Conservation (phyloP, 2,888 invertebrate genomes). For the Drosophila nigricruria region DNA sequence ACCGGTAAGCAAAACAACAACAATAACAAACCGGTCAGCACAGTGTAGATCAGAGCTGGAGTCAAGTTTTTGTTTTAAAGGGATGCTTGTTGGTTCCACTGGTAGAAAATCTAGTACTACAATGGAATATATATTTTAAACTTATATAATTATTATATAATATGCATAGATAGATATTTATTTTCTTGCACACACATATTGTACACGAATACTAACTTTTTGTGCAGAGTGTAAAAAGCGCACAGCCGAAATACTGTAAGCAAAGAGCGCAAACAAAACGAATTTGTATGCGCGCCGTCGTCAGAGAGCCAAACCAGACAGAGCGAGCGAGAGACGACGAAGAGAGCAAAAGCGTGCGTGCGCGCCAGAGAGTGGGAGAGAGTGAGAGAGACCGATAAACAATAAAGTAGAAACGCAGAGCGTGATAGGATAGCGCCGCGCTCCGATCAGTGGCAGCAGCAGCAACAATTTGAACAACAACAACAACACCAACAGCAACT, state of each 20-base stretch:
- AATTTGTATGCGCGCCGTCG: slow-evolving; percentile 41
- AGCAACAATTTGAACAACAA: slow-evolving; percentile 40
- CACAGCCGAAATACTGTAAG: slow-evolving; percentile 35
- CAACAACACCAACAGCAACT: slow-evolving; percentile 25
- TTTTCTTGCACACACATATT: neutral
- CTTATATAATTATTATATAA: too few relatives aligned
- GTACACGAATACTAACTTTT: slow-evolving; percentile 32
- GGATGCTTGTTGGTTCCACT: neutral
- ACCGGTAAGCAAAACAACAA: slow-evolving; percentile 63
- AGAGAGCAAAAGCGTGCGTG: slow-evolving; percentile 22
- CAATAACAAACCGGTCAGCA: slow-evolving; percentile 57
- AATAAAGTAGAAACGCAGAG: slow-evolving; percentile 56
- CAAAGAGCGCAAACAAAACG: slow-evolving; percentile 35
- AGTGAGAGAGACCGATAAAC: slow-evolving; percentile 38
- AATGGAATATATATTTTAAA: neutral
- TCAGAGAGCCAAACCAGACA: slow-evolving; percentile 24
- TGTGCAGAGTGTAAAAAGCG: slow-evolving; percentile 65
- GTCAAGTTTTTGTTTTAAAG: slow-evolving; percentile 2
- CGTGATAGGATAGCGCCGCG: slow-evolving; percentile 49
- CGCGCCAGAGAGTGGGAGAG: slow-evolving; percentile 25
- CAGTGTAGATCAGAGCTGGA: slow-evolving; percentile 13
- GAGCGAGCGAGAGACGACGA: slow-evolving; percentile 15
- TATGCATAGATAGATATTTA: neutral
- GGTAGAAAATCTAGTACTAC: neutral
- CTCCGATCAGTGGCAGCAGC: slow-evolving; percentile 48